Conservation (phyloP, 2,797 vertebrate species). For the Epinephelus awoara region DNA sequence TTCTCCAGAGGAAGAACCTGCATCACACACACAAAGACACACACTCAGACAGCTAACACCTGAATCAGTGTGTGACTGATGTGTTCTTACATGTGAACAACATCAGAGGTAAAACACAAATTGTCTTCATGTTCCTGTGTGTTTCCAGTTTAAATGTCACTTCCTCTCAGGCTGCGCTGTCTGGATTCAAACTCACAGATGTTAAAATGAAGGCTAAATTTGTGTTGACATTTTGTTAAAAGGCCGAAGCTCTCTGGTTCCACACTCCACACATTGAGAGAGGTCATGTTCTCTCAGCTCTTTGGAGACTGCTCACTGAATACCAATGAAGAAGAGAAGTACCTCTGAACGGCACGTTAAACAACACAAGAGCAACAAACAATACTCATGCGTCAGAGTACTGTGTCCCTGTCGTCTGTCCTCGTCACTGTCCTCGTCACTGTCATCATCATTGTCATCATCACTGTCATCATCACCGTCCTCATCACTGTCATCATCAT, state of each 20-base stretch:
- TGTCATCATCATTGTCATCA: too few species aligned
- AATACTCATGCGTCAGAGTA: too few species aligned
- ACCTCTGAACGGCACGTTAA: neutral
- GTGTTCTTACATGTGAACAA: slow-evolving; percentile 6
- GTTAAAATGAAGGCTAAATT: slow-evolving; percentile 15
- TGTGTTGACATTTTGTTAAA: slow-evolving; percentile 44
- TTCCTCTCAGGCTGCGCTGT: slow-evolving; percentile 20
- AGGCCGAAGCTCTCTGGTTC: neutral
- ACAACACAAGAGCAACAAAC: too few species aligned
- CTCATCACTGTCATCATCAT: too few species aligned
- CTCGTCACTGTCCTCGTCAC: too few species aligned
- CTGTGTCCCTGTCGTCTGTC: too few species aligned
- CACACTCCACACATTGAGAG: neutral
- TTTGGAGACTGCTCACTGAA: neutral
- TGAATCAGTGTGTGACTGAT: neutral
- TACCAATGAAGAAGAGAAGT: slow-evolving; percentile 1
- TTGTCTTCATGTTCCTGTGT: neutral
- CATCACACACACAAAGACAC: neutral
- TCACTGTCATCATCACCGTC: too few species aligned
- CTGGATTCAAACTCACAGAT: slow-evolving; percentile 7
- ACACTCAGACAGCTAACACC: neutral
- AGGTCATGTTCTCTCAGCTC: neutral
- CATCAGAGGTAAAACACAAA: neutral
- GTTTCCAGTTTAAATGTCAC: slow-evolving; percentile 30
- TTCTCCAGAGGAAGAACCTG: slow-evolving; percentile 98